Conservation (phyloP, 2,888 invertebrate genomes). For the Chaetoderma sp. region DNA sequence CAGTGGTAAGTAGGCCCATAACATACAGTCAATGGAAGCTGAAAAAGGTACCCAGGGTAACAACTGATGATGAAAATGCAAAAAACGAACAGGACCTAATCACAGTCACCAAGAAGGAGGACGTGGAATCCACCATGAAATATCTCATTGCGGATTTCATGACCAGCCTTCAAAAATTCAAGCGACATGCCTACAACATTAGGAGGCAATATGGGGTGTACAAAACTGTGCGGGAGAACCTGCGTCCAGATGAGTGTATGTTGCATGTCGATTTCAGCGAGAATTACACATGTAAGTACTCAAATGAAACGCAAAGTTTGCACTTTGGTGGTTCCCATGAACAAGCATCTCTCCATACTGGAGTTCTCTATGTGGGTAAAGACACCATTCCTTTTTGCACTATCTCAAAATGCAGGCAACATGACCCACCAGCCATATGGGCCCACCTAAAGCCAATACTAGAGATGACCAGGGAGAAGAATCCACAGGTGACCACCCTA, state of each 20-base stretch:
- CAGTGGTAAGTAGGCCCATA: too few relatives aligned
- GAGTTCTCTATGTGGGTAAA: neutral
- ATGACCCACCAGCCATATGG: slow-evolving; percentile 67
- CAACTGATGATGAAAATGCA: neutral
- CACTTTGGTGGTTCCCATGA: slow-evolving; percentile 38
- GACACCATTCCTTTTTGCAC: slow-evolving; percentile 43
- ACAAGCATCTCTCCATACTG: slow-evolving; percentile 2
- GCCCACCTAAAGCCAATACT: slow-evolving; percentile 61
- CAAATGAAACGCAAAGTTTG: slow-evolving; percentile 57
- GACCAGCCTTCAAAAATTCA: neutral
- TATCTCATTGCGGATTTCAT: neutral
- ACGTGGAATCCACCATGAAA: neutral
- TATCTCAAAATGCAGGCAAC: slow-evolving; percentile 55
- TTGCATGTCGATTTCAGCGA: slow-evolving; percentile 61
- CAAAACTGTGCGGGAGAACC: neutral
- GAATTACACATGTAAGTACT: slow-evolving; percentile 59
- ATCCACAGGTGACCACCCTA: slow-evolving; percentile 26
- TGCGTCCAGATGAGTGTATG: slow-evolving; percentile 26
- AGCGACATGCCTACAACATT: neutral
- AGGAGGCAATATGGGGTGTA: neutral
- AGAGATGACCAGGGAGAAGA: slow-evolving; percentile 14
- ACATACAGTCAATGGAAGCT: too few relatives aligned
- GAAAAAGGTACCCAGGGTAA: too few relatives aligned
- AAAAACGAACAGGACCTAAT: neutral
- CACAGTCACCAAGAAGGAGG: neutral